phyloP scores from a whole-genome alignment of 1,140 invertebrate species.

The Nephila pilipes region DNA sequence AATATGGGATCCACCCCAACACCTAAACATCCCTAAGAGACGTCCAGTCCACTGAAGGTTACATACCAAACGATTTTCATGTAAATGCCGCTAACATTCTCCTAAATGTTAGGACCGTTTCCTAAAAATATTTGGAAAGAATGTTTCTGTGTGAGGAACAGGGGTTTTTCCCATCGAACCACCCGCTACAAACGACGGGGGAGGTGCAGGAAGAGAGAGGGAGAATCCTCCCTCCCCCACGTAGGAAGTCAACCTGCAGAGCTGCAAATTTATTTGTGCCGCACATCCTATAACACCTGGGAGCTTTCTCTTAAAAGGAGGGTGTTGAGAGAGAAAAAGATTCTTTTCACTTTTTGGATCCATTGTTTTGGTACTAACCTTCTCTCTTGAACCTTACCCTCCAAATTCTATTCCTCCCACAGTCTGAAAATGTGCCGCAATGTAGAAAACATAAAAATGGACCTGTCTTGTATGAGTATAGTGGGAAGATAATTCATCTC shows the following conservation, averaged over 20 bases:
- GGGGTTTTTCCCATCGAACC: background rate
- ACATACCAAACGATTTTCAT: background rate
- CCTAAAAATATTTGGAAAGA: background rate
- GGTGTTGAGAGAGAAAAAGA: background rate
- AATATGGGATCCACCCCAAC: background rate
- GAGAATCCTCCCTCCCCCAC: background rate
- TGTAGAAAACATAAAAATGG: too few relatives aligned
- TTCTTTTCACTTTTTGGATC: background rate
- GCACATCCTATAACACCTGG: background rate
- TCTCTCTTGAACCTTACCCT: background rate
- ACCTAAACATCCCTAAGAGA: background rate
- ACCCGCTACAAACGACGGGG: background rate
- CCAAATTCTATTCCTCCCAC: background rate
- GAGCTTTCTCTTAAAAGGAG: background rate
- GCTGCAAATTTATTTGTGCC: slow-evolving; percentile 4
- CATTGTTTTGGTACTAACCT: background rate
- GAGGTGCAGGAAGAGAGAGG: background rate
- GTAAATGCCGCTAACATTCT: background rate
- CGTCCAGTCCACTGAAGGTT: background rate
- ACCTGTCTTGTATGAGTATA: too few relatives aligned
- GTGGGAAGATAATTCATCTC: too few relatives aligned
- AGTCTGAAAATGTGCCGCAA: too few relatives aligned
- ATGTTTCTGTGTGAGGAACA: background rate
- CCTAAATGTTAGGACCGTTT: background rate
- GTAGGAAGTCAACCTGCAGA: background rate